A percentile compares a stretch with the other conserved stretches of the same genome.
Conservation (phyloP, 2,113 vertebrate species). For the Trematocara nigrifrons region DNA sequence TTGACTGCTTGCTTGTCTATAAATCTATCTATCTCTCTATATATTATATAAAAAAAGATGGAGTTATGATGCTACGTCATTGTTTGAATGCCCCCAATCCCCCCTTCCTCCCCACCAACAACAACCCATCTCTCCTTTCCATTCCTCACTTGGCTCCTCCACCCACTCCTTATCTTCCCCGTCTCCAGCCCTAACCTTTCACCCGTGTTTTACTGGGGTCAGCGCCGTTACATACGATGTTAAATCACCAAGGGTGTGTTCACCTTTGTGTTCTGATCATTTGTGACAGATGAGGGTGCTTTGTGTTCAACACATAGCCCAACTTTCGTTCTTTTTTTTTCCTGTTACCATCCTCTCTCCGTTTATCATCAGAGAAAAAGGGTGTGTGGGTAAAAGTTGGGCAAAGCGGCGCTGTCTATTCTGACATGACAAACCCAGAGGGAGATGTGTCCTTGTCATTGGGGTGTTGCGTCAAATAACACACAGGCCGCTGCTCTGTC, state of each 20-base stretch:
- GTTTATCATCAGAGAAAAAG: constrained; percentile 1
- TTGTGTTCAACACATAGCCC: constrained; percentile 21
- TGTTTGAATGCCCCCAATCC: constrained; percentile 43
- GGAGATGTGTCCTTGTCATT: constrained; percentile 48
- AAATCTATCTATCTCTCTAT: not conserved
- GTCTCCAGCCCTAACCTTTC: constrained; percentile 39
- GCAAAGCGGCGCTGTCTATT: constrained; percentile 18
- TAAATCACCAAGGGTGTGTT: constrained; percentile 47
- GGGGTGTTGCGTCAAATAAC: constrained; percentile 53
- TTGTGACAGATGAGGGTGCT: constrained; percentile 51
- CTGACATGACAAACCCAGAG: constrained; percentile 57
- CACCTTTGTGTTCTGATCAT: constrained; percentile 50
- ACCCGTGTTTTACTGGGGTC: constrained; percentile 52
- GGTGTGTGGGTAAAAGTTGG: constrained; percentile 7
- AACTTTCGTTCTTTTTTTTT: constrained; percentile 5
- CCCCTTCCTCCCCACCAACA: not conserved
- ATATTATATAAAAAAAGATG: constrained; percentile 24
- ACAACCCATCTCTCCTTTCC: constrained; percentile 34
- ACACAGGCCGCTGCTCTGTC: constrained; percentile 40
- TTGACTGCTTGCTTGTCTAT: constrained; percentile 66
- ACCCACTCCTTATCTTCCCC: constrained; percentile 11
- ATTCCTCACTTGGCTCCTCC: constrained; percentile 32
- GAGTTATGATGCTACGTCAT: constrained; percentile 58
- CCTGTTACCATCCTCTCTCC: not conserved
- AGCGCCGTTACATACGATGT: constrained; percentile 44